phyloP scores from a whole-genome alignment of 64 coral and sea anemone genomes.

The Acropora yongei region DNA sequence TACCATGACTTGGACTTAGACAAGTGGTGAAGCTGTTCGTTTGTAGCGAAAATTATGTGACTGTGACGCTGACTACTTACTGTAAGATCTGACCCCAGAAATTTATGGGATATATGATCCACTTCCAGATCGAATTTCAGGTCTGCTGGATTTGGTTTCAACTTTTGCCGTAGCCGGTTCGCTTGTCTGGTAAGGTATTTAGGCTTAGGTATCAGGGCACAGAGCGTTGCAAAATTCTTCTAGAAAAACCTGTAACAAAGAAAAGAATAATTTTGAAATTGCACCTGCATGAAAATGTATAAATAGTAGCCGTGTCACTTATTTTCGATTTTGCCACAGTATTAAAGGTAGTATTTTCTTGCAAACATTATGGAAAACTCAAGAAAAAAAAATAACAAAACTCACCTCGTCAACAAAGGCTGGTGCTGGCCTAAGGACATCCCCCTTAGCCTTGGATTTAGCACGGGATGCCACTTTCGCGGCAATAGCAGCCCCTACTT shows the following conservation, averaged over 20 bases:
- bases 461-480: background rate
- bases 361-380: no score
- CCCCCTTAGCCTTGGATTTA: slow-evolving; percentile 13
- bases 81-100: no score
- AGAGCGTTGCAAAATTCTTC: background rate
- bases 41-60: background rate
- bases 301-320: background rate
- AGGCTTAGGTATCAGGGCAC: background rate
- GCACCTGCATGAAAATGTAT: background rate
- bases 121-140: no score
- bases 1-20: slow-evolving; percentile 11
- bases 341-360: no score
- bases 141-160: no score
- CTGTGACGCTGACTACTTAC: no score
- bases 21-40: background rate
- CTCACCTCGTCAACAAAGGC: slow-evolving; percentile 41
- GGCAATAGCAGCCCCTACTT: slow-evolving; percentile 9
- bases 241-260: background rate
- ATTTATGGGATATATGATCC: no score
- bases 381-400: no score
- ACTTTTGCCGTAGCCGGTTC: no score
- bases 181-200: background rate
- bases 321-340: no score
- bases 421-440: slow-evolving; percentile 16
- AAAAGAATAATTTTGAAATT: no score